phyloP scores from a whole-genome alignment of 2,113 vertebrate genomes.

The Noturus placidus region DNA sequence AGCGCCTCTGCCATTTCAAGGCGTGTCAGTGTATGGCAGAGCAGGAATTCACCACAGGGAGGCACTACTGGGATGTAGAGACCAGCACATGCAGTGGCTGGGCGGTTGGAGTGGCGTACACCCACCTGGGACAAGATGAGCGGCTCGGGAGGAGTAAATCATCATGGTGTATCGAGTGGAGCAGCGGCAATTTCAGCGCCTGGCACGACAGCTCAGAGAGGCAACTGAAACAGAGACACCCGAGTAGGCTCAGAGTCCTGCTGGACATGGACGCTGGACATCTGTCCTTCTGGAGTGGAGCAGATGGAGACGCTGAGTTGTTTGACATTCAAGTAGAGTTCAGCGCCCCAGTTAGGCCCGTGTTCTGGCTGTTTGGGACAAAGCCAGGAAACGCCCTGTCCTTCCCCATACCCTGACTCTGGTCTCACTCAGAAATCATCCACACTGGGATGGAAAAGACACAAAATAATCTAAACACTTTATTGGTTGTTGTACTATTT shows the following conservation, averaged over 20 bases:
- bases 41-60: conserved; percentile 52
- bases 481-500: neutral
- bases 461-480: neutral
- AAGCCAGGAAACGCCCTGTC: conserved; percentile 40
- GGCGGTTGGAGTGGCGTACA: conserved; percentile 63
- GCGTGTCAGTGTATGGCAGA: conserved; percentile 59
- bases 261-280: conserved; percentile 41
- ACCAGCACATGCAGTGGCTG: conserved; percentile 37
- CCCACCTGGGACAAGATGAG: conserved; percentile 6
- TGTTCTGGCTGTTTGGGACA: conserved; percentile 58
- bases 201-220: conserved; percentile 43
- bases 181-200: conserved; percentile 30
- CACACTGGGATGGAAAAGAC: neutral
- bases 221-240: conserved; percentile 19
- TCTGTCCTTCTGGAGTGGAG: conserved; percentile 48
- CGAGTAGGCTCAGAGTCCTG: conserved; percentile 34
- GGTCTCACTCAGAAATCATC: neutral
- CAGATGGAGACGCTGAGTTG: conserved; percentile 13
- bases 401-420: conserved; percentile 35
- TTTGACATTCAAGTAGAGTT: conserved; percentile 29
- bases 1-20: conserved; percentile 15
- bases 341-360: conserved; percentile 42
- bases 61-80: conserved; percentile 53
- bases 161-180: conserved; percentile 61
- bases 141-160: conserved; percentile 41